These are phyloP conservation scores for Charaxes varanes DNA, from an alignment of 1,140 invertebrate species.

Conservation along the genomic window DNA sequence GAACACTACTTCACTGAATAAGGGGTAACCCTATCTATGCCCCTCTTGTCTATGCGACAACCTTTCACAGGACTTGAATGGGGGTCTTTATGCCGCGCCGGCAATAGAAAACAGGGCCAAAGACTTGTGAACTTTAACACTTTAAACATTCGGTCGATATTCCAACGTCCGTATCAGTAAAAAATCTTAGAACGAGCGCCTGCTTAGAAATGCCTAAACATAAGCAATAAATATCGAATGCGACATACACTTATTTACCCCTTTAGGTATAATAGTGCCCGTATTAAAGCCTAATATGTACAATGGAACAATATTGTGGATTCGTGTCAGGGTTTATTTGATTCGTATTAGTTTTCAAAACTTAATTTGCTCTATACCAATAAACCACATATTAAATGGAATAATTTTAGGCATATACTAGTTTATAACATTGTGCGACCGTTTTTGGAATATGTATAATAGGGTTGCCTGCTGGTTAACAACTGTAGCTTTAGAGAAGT, in stretches of 20 bases:
- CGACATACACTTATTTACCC: conserved; percentile 28
- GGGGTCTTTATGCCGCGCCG: conserved; percentile 40
- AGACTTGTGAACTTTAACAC: conserved; percentile 13
- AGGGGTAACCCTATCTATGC: conserved; percentile 8
- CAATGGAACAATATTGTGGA: no score
- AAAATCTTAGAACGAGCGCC: conserved; percentile 21
- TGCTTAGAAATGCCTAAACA: conserved; percentile 39
- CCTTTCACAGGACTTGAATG: conserved; percentile 50
- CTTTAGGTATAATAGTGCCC: conserved; percentile 8
- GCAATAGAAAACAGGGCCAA: conserved; percentile 18
- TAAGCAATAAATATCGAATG: conserved; percentile 47
- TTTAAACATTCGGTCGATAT: conserved; percentile 9
- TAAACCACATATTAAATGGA: no score
- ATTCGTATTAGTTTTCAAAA: no score
- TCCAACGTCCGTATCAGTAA: conserved; percentile 1
- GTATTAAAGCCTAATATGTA: neutral
- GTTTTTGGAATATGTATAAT: no score
- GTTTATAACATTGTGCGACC: no score
- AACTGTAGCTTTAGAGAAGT: no score
- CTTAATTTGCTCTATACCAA: no score
- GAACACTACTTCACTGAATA: no score
- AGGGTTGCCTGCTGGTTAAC: no score
- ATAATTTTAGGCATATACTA: no score
- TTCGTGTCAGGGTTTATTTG: no score
- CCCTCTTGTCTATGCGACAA: conserved; percentile 42